Evolutionary conservation across 2,113 vertebrate species (phyloP), one percentile per base, ranked within the genome.

Genomic region (Pteronura brasiliensis): DNA sequence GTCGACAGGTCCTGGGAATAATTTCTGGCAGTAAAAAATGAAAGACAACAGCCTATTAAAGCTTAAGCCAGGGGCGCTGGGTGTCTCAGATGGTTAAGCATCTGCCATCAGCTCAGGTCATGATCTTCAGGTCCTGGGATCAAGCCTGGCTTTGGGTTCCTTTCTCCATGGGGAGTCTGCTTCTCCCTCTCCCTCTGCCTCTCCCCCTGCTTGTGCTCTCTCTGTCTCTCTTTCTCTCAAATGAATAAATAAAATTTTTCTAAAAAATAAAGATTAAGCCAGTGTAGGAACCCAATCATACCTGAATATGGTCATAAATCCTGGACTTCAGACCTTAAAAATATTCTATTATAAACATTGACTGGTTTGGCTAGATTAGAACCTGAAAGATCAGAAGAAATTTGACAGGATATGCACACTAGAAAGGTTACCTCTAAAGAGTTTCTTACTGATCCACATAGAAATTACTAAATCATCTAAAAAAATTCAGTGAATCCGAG

Each of bases 391-490:
- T 36, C 63, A 80, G 61, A 65, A n/a, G 49, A 31, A 80, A 80
- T 94, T 69, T 31, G 12, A 80, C 25, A 85, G 44, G 57, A 55
- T 71, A 77, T 47, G 23, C 25, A 81, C 21, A 47, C 29, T 84
- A 6, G 63, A n/a, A n/a, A 31, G 14, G 6, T 77, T 44, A 76
- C 47, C 42, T 87, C 59, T 63, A 59, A 81, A 88, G 34, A 76
- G 44, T 36, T 47, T 79, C 76, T 92, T 52, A 49, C 2, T 34
- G 29, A 79, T 84, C 44, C 42, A 79, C 39, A 59, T 4, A 47
- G 71, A 95, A 87, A 87, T 85, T 85, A 93, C 44, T 89, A 49
- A 86, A 59, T 65, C 34, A 86, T n/a, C 67, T 90, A 69, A 93
- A 94, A 94, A 94, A 80, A 49, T 49, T 67, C 63, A 84, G 83